Percentiles rank a stretch among this genome's conserved stretches.
These are phyloP conservation scores for Callopanchax toddi DNA, from an alignment of 2,113 vertebrate genomes.

Conservation along the genomic window DNA sequence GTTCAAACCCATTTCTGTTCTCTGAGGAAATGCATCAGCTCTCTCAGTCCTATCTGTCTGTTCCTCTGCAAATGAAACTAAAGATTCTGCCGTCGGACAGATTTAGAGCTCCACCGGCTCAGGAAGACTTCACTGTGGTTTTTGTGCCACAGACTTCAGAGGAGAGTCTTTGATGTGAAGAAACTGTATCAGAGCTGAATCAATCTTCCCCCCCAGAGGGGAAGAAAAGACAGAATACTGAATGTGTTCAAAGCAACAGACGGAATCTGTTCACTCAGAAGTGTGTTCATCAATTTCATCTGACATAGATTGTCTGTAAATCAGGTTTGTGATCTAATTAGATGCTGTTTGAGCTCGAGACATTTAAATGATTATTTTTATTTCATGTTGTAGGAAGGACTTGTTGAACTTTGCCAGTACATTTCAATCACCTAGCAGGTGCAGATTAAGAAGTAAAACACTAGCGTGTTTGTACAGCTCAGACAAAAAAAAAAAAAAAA, in stretches of 20 bases:
- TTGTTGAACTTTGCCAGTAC: background rate
- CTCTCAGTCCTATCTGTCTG: background rate
- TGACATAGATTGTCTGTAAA: slow-evolving; percentile 12
- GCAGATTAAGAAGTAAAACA: too few relatives aligned
- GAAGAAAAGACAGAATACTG: slow-evolving; percentile 38
- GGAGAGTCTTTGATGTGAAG: slow-evolving; percentile 52
- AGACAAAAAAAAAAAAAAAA: too few relatives aligned
- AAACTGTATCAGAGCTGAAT: slow-evolving; percentile 48
- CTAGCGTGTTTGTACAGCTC: too few relatives aligned
- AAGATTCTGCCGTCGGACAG: slow-evolving; percentile 6
- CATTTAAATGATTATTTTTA: background rate
- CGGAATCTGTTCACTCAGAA: slow-evolving; percentile 3
- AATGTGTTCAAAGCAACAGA: slow-evolving; percentile 30
- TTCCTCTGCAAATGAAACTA: background rate
- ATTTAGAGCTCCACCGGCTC: slow-evolving; percentile 6
- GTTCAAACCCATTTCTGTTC: too few relatives aligned
- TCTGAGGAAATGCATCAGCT: too few relatives aligned
- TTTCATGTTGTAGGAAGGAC: background rate
- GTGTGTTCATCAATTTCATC: slow-evolving; percentile 7
- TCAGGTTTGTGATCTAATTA: background rate
- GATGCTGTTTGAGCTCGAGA: too few relatives aligned
- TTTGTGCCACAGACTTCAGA: slow-evolving; percentile 24
- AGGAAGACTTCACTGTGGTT: slow-evolving; percentile 28
- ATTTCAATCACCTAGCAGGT: too few relatives aligned
- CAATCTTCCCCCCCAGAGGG: slow-evolving; percentile 18